Percentiles rank a stretch among this genome's conserved stretches.
These are phyloP conservation scores for Dissostichus mawsoni DNA, from an alignment of 2,113 vertebrate genomes.

Conservation along the genomic window DNA sequence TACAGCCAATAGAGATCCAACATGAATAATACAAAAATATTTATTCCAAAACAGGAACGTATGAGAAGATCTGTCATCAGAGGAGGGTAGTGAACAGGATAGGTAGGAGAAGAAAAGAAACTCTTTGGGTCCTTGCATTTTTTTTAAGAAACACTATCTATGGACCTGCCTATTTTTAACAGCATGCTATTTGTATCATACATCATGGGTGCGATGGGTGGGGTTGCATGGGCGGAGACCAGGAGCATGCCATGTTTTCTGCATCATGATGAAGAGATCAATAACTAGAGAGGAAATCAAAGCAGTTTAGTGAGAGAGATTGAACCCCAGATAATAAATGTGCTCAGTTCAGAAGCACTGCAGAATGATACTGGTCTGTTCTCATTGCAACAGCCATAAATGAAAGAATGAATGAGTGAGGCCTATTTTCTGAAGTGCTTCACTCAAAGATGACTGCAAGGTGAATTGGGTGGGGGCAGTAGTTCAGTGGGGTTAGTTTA, in stretches of 20 bases:
- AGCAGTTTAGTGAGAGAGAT: neutral
- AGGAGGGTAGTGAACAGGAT: neutral
- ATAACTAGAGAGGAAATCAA: neutral
- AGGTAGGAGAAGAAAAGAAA: neutral
- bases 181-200: slow-evolving; percentile 23
- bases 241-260: neutral
- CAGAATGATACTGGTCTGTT: neutral
- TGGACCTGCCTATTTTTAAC: slow-evolving; percentile 50
- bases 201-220: neutral
- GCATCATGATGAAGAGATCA: neutral
- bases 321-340: neutral
- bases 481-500: slow-evolving; percentile 11
- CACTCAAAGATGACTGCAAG: neutral
- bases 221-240: neutral
- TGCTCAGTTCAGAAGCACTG: neutral
- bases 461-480: neutral
- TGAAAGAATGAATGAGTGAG: neutral
- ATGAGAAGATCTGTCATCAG: neutral
- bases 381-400: neutral
- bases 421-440: neutral
- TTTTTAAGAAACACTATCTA: slow-evolving; percentile 35
- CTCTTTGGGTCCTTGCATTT: neutral
- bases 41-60: neutral
- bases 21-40: neutral
- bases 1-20: neutral